These are phyloP conservation scores for Halcyon malimbica DNA, from an alignment of 2,113 vertebrate genomes.

Conservation along the genomic window DNA sequence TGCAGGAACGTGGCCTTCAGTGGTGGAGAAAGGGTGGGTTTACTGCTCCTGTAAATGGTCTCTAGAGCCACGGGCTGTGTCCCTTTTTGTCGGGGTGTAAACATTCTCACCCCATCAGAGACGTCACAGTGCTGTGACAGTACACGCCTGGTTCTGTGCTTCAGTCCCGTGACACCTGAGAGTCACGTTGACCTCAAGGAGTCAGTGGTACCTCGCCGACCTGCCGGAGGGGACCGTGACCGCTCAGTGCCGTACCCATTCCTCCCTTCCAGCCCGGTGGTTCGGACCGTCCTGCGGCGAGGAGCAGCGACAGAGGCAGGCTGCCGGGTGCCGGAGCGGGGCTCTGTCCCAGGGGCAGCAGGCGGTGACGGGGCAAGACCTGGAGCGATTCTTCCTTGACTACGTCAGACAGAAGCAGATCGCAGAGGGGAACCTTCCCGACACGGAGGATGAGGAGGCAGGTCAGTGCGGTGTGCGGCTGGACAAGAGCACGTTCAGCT, in stretches of 20 bases:
- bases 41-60: background rate
- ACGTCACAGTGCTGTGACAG: background rate
- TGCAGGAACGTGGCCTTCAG: background rate
- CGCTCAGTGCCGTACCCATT: background rate
- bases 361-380: slow-evolving; percentile 9
- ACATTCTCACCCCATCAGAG: rapidly evolving
- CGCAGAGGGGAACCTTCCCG: slow-evolving; percentile 80
- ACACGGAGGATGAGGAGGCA: slow-evolving; percentile 69
- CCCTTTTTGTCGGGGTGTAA: background rate
- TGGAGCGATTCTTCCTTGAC: slow-evolving; percentile 82
- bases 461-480: background rate
- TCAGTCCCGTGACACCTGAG: background rate
- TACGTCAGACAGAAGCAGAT: slow-evolving; percentile 84
- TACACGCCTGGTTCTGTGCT: background rate
- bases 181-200: rapidly evolving
- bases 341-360: background rate
- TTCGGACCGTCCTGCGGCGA: slow-evolving; percentile 56
- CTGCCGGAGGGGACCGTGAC: rapidly evolving
- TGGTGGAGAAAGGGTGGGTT: background rate
- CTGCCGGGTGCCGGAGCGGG: background rate
- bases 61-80: background rate
- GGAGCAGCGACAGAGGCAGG: background rate
- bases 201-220: background rate
- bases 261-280: slow-evolving; percentile 78
- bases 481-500: background rate